A percentile compares a stretch with the other conserved stretches of the same genome.
Conservation (phyloP, 2,888 invertebrate species). For the Pseudolycoriella hygida region DNA sequence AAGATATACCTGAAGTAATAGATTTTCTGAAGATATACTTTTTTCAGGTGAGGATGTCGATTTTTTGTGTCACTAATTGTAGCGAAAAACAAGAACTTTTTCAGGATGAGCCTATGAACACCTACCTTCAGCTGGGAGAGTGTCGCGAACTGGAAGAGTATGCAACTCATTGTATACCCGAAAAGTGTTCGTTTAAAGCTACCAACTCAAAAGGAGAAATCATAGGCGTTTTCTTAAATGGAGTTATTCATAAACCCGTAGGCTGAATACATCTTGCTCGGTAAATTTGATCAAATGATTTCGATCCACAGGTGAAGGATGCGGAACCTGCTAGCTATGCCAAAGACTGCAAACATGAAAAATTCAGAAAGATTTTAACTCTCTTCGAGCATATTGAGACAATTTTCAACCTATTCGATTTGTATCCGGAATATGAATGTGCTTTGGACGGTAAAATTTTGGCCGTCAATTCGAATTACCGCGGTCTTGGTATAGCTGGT, state of each 20-base stretch:
- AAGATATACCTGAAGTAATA: conserved; percentile 36
- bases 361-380: conserved; percentile 34
- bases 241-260: conserved; percentile 24
- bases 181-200: conserved; percentile 36
- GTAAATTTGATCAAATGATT: not conserved
- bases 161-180: conserved; percentile 32
- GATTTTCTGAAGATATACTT: conserved; percentile 39
- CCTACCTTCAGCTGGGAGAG: conserved; percentile 24
- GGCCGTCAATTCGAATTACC: conserved; percentile 25
- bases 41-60: conserved; percentile 27
- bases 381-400: conserved; percentile 32
- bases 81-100: conserved; percentile 10
- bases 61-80: not conserved
- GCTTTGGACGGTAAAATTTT: conserved; percentile 28
- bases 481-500: conserved; percentile 27
- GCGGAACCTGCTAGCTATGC: conserved; percentile 11
- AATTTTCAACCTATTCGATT: conserved; percentile 28
- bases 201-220: conserved; percentile 32
- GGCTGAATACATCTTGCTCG: conserved; percentile 13
- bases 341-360: conserved; percentile 28
- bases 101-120: conserved; percentile 29
- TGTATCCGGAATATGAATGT: conserved; percentile 26
- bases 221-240: conserved; percentile 36
- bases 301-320: not conserved
- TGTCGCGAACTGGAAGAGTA: conserved; percentile 35